Evolutionary conservation across 2,113 vertebrate species (phyloP).

Genomic region (Oreochromis aureus): DNA sequence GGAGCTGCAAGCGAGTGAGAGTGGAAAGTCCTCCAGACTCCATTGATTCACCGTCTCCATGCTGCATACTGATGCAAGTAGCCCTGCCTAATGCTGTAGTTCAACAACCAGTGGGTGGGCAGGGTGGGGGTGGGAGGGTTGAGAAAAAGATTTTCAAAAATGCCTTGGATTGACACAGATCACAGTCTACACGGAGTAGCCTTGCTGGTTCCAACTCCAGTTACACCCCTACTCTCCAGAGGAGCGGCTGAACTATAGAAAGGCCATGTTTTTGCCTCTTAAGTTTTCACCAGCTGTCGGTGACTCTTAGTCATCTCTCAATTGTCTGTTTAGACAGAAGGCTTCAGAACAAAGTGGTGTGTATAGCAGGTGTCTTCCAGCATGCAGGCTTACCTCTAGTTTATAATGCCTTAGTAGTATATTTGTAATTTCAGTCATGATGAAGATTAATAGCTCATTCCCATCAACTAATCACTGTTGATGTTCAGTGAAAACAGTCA

Average conservation of each 20-base stretch:
- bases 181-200: not conserved
- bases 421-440: slow-evolving; percentile 22
- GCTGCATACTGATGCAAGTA: slow-evolving; percentile 47
- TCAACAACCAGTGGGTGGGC: not conserved
- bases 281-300: slow-evolving; percentile 25
- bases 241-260: not conserved
- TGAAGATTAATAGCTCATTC: slow-evolving; percentile 62
- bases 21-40: slow-evolving; percentile 69
- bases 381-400: not conserved
- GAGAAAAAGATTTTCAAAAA: not conserved
- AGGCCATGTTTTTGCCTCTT: slow-evolving; percentile 22
- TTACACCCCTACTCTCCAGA: slow-evolving; percentile 9
- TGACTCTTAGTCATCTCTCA: slow-evolving; percentile 2
- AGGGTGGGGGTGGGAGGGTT: not conserved
- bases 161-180: slow-evolving; percentile 17
- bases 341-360: not conserved
- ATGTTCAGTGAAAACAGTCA: slow-evolving; percentile 60
- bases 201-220: not conserved
- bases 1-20: slow-evolving; percentile 63
- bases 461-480: slow-evolving; percentile 53
- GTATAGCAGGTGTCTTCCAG: not conserved
- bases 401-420: not conserved
- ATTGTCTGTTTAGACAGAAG: not conserved
- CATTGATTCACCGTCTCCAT: slow-evolving; percentile 65
- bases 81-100: slow-evolving; percentile 17